These are phyloP conservation scores for Heliconius congener DNA, from an alignment of 1,140 invertebrate genomes.

Conservation along the genomic window DNA sequence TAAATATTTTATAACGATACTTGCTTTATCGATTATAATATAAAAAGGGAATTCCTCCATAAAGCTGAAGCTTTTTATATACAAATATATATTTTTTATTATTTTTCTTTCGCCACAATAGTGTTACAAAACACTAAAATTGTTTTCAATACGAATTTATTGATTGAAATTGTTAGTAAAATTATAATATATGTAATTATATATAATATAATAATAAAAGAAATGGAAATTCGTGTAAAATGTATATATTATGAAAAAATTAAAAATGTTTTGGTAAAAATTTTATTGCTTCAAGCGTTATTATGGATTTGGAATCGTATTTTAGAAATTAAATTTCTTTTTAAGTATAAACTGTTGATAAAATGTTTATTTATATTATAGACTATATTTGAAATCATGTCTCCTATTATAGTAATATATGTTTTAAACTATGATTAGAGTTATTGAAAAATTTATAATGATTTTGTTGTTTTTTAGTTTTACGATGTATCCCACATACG, in stretches of 20 bases:
- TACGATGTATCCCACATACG: too few species aligned
- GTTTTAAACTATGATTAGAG: not conserved
- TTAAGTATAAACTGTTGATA: not conserved
- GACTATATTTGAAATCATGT: too few species aligned
- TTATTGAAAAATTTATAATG: not conserved
- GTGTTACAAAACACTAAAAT: not conserved
- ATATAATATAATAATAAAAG: not conserved
- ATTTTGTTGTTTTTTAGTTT: too few species aligned
- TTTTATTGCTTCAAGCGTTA: conserved; percentile 4
- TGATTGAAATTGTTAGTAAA: conserved; percentile 4
- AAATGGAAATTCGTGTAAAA: not conserved
- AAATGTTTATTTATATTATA: not conserved
- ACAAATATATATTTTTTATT: not conserved
- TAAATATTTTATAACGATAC: not conserved
- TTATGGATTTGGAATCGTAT: not conserved
- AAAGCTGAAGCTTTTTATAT: not conserved
- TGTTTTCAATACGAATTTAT: conserved; percentile 2
- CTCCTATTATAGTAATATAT: not conserved
- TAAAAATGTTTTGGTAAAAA: not conserved
- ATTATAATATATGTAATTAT: not conserved
- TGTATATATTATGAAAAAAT: not conserved
- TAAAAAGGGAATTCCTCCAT: not conserved
- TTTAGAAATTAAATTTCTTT: conserved; percentile 5
- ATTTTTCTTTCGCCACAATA: not conserved
- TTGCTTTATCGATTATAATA: not conserved